Evolutionary conservation across 2,113 vertebrate genomes (phyloP), one percentile per base, ranked within the genome.

Genomic region (Hippocampus zosterae): DNA sequence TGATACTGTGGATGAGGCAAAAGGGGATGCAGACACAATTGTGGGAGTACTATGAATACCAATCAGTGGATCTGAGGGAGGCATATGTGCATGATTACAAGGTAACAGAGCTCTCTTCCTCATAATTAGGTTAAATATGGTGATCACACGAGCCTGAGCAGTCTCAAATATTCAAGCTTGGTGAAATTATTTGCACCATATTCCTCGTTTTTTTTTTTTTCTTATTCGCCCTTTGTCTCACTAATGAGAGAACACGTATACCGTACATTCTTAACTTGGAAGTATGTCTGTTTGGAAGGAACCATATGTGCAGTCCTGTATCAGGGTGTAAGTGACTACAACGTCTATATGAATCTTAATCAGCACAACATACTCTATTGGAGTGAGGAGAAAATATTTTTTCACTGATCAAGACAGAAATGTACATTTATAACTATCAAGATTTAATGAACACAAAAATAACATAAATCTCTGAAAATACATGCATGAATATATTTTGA

Each of bases 211-310:
- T 55, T 57, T 50, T 55, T 57, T 65, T 62, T 64, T 55, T 59
- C 37, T 65, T 60, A 44, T 57, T 72, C 68, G 25, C 69, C 48
- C 23, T 53, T n/a, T 37, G 56, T 48, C 73, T 63, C 71, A 25
- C 46, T 44, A 62, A 68, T 40, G 80, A 83, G 70, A 76, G 80
- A 81, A 48, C 33, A 67, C 67, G 62, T 67, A 82, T 90, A n/a
- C n/a, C n/a, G n/a, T n/a, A 78, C 76, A 89, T 89, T 86, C 86
- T 87, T 88, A 84, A 87, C 81, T 48, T 41, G 25, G 67, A 74
- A 76, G 65, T 68, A 69, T n/a, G 66, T 55, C 66, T 75, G 73
- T 63, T 65, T 74, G 75, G 5, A 81, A 74, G 68, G 69, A 66
- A 70, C 65, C 66, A 63, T 48, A 65, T 68, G 57, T 29, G 44